Conservation (phyloP, 2,113 vertebrate genomes). For the Oplegnathus fasciatus region DNA sequence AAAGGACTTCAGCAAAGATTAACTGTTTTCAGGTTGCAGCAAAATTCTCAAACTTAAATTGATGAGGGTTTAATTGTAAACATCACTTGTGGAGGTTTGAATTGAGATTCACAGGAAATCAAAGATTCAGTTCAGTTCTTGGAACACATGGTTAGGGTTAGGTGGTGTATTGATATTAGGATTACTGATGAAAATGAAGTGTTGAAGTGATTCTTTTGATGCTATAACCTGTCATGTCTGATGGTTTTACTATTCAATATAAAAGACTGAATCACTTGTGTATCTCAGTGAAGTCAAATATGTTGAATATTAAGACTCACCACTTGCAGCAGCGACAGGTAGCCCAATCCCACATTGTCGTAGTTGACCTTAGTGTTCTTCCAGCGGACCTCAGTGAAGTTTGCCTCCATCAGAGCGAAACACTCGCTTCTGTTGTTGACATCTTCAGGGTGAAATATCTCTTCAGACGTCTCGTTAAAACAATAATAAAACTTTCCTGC, state of each 20-base stretch:
- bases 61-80: not conserved
- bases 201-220: not conserved
- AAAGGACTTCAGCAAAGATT: not conserved
- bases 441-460: slow-evolving; percentile 54
- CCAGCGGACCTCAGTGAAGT: slow-evolving; percentile 86
- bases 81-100: not conserved
- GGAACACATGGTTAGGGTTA: not conserved
- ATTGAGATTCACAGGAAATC: too few species aligned
- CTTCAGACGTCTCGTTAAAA: slow-evolving; percentile 87
- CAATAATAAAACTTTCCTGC: slow-evolving; percentile 95
- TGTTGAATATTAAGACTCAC: slow-evolving; percentile 82
- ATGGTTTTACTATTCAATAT: not conserved
- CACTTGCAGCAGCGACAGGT: slow-evolving; percentile 96
- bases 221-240: not conserved
- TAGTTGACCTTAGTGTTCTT: slow-evolving; percentile 93
- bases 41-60: not conserved
- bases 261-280: not conserved
- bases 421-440: slow-evolving; percentile 92
- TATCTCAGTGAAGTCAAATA: not conserved
- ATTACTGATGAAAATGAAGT: not conserved
- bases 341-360: slow-evolving; percentile 95
- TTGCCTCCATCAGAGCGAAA: slow-evolving; percentile 71
- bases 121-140: not conserved
- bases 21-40: not conserved
- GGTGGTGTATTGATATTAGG: not conserved